Percentiles rank a stretch among this genome's conserved stretches.
These are phyloP conservation scores for Amphipyra berbera DNA, from an alignment of 2,888 invertebrate genomes.

Conservation along the genomic window DNA sequence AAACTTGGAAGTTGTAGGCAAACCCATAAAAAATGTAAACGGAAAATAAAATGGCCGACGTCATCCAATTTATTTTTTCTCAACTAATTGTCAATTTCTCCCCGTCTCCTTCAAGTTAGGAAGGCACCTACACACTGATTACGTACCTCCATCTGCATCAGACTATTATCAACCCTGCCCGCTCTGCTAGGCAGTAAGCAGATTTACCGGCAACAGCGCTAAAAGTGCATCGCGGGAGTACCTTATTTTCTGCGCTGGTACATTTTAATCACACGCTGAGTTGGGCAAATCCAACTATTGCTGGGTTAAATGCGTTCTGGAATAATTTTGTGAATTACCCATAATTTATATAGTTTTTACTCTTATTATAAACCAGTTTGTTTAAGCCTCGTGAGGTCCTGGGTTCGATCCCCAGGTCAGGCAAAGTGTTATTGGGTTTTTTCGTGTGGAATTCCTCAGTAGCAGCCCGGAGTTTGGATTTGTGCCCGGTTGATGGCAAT, in stretches of 20 bases:
- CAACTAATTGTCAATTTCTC: not conserved
- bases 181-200: conserved; percentile 33
- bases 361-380: no score
- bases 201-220: conserved; percentile 51
- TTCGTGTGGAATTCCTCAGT: no score
- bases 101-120: conserved; percentile 14
- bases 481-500: no score
- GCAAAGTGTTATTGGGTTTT: no score
- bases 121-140: conserved; percentile 5
- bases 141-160: conserved; percentile 8
- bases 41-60: not conserved
- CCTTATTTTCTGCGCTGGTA: conserved; percentile 63
- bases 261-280: conserved; percentile 63
- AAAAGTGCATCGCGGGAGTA: conserved; percentile 61
- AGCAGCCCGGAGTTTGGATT: no score
- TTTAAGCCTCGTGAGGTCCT: no score
- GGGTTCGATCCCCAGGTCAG: no score
- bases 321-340: conserved; percentile 29
- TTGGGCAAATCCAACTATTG: conserved; percentile 51
- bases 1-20: no score
- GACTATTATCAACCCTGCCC: conserved; percentile 26
- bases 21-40: not conserved
- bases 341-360: conserved; percentile 1
- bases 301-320: conserved; percentile 38
- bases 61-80: not conserved